Conservation (phyloP, 1,140 invertebrate genomes). For the Drosophila auraria region DNA sequence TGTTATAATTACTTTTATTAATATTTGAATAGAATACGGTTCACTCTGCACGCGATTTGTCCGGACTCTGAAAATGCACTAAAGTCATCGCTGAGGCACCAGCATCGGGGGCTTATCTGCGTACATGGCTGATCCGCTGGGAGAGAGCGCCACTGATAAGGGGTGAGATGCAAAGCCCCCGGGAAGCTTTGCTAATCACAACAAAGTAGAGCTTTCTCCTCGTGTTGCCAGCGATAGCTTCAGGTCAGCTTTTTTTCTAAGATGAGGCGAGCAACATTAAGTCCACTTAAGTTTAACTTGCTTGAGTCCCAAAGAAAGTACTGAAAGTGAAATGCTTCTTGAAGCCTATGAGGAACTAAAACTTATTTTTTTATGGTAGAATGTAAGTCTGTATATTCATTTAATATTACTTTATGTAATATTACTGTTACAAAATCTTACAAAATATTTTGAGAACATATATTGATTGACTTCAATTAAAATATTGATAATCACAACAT, state of each 20-base stretch:
- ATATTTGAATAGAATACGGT: not conserved
- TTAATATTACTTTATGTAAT: not conserved
- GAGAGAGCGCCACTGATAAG: conserved; percentile 11
- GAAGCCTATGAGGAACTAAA: not conserved
- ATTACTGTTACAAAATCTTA: not conserved
- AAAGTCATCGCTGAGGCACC: not conserved
- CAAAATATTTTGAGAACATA: not conserved
- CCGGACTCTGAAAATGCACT: conserved; percentile 15
- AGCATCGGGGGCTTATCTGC: conserved; percentile 22
- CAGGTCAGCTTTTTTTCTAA: not conserved
- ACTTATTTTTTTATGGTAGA: not conserved
- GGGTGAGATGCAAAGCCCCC: conserved; percentile 23
- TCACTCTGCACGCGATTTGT: conserved; percentile 14
- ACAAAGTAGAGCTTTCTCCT: conserved; percentile 36
- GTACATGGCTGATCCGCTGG: not conserved
- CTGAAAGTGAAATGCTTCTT: not conserved
- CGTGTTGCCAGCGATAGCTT: conserved; percentile 3
- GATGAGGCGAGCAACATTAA: not conserved
- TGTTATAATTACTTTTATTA: not conserved
- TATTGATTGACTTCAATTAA: not conserved
- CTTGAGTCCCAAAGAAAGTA: not conserved
- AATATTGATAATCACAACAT: no score
- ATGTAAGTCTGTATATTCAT: not conserved
- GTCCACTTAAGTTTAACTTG: not conserved
- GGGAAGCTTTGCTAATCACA: conserved; percentile 30